These are phyloP conservation scores for Octomys mimax DNA, from an alignment of 2,797 vertebrate species.

Conservation along the genomic window DNA sequence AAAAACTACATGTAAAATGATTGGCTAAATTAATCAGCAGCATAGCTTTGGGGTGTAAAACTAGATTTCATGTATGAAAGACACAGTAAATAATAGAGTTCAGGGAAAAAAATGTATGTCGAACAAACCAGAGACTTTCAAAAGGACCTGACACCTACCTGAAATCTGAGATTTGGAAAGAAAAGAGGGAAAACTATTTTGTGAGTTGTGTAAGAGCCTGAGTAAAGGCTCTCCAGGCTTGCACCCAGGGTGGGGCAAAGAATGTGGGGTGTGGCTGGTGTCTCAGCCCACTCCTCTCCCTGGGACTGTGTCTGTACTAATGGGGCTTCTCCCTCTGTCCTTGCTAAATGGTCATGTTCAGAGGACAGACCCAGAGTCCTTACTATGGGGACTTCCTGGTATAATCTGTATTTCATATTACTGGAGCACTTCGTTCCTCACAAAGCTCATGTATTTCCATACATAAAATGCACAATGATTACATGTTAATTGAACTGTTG, in stretches of 20 bases:
- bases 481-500: background rate
- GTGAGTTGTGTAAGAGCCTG: background rate
- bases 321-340: background rate
- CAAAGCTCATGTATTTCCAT: background rate
- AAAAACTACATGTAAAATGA: background rate
- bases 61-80: background rate
- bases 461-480: background rate
- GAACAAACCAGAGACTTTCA: conserved; percentile 11
- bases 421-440: background rate
- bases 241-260: too few relatives aligned
- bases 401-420: background rate
- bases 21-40: background rate
- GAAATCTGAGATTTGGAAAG: background rate
- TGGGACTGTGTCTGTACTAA: rapidly evolving
- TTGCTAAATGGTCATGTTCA: background rate
- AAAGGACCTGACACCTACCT: background rate
- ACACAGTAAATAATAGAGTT: background rate
- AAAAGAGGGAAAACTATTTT: background rate
- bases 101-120: background rate
- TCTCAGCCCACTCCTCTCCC: background rate
- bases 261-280: rapidly evolving
- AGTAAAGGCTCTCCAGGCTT: too few relatives aligned
- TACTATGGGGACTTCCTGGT: background rate
- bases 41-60: background rate
- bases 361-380: background rate